These are phyloP conservation scores for Spialia ferax DNA, from an alignment of 2,888 invertebrate species.

Conservation along the genomic window DNA sequence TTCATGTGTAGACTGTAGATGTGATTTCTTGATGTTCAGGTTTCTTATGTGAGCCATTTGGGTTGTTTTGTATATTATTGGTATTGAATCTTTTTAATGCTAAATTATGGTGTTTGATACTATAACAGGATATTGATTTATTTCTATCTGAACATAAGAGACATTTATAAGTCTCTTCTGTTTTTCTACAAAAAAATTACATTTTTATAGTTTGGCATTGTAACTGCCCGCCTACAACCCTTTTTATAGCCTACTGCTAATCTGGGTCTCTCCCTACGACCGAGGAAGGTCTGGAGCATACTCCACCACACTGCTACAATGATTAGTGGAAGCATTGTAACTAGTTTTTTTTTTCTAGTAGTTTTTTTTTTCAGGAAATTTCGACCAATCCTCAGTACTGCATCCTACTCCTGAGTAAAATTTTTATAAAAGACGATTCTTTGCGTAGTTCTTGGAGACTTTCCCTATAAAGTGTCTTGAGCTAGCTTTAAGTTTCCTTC, in stretches of 20 bases:
- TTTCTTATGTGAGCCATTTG: constrained; percentile 5
- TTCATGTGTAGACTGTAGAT: too few relatives aligned
- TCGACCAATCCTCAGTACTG: not conserved
- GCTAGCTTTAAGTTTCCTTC: constrained; percentile 35
- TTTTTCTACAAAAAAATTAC: too few relatives aligned
- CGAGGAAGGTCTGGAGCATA: too few relatives aligned
- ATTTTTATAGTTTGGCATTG: too few relatives aligned
- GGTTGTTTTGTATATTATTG: constrained; percentile 9
- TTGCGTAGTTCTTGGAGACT: constrained; percentile 5
- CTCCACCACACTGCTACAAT: too few relatives aligned
- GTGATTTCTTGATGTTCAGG: constrained; percentile 9
- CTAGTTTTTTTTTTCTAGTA: not conserved
- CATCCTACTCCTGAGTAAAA: not conserved
- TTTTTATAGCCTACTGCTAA: too few relatives aligned
- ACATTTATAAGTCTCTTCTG: too few relatives aligned
- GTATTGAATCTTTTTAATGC: not conserved
- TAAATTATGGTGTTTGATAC: not conserved
- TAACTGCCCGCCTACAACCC: too few relatives aligned
- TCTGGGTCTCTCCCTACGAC: too few relatives aligned
- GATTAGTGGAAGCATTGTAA: too few relatives aligned
- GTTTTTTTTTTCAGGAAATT: not conserved
- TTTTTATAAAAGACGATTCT: not conserved
- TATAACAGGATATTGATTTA: too few relatives aligned
- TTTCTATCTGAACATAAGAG: too few relatives aligned
- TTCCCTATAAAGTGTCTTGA: constrained; percentile 33